Evolutionary conservation across 2,113 vertebrate genomes (phyloP).

Genomic region (Trochalopteron elliotii): DNA sequence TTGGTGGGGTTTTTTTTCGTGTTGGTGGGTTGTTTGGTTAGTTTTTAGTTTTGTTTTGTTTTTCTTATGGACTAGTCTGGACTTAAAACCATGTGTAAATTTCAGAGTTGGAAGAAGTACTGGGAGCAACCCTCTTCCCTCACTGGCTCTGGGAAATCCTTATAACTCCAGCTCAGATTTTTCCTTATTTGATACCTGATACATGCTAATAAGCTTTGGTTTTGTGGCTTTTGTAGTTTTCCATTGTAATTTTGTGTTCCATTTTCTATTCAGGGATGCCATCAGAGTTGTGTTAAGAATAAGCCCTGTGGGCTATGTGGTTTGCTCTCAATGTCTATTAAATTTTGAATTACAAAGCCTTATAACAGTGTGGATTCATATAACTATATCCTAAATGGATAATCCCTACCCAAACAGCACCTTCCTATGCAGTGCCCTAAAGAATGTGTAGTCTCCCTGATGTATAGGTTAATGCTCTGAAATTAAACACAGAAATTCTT

Average conservation of each 20-base stretch:
- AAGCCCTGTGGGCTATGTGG: background rate
- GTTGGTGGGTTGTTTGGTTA: background rate
- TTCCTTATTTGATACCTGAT: background rate
- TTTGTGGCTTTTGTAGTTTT: background rate
- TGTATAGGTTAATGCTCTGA: background rate
- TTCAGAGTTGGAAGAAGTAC: background rate
- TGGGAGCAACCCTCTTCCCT: background rate
- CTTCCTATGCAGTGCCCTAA: background rate
- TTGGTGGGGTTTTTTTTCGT: background rate
- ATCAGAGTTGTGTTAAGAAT: background rate
- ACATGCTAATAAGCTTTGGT: background rate
- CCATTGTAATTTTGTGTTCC: background rate
- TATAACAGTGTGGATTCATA: background rate
- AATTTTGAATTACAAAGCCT: background rate
- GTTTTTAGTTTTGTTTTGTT: background rate
- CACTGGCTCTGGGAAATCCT: no score
- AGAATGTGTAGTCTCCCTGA: accelerated
- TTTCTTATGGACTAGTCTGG: background rate
- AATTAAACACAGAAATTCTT: background rate
- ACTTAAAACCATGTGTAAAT: background rate
- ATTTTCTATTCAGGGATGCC: background rate
- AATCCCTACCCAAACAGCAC: background rate
- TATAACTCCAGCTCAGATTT: background rate
- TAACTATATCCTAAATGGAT: background rate
- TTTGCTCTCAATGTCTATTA: background rate